Evolutionary conservation across 2,797 vertebrate genomes (phyloP).

Genomic region (Poeciliopsis gracilis): DNA sequence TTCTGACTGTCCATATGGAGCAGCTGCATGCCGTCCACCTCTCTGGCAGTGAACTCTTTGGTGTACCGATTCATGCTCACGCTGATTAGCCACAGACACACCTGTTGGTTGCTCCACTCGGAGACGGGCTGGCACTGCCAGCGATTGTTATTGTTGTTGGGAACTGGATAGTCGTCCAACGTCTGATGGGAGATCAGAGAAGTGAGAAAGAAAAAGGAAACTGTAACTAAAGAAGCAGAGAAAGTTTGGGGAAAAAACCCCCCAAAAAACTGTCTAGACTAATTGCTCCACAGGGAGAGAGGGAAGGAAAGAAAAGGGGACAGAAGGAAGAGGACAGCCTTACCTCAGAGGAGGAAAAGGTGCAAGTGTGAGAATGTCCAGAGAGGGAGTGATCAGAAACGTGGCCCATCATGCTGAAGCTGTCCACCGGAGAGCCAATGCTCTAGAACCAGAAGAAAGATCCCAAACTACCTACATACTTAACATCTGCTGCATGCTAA

Average conservation of each 20-base stretch:
- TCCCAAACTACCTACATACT: slow-evolving; percentile 31
- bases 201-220: slow-evolving; percentile 6
- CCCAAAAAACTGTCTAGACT: background rate
- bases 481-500: slow-evolving; percentile 13
- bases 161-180: slow-evolving; percentile 81
- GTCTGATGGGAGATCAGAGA: slow-evolving; percentile 70
- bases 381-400: slow-evolving; percentile 86
- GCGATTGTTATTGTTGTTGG: slow-evolving; percentile 83
- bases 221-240: slow-evolving; percentile 15
- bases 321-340: slow-evolving; percentile 67
- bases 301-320: slow-evolving; percentile 61
- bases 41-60: slow-evolving; percentile 81
- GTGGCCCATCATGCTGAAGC: slow-evolving; percentile 86
- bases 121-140: slow-evolving; percentile 85
- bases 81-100: slow-evolving; percentile 86
- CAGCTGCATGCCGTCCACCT: slow-evolving; percentile 84
- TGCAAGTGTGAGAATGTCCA: slow-evolving; percentile 87
- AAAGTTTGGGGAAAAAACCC: background rate
- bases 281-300: background rate
- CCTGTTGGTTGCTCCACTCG: slow-evolving; percentile 89
- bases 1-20: slow-evolving; percentile 86
- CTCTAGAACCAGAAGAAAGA: slow-evolving; percentile 83
- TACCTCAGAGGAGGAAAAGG: slow-evolving; percentile 93
- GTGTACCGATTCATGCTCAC: slow-evolving; percentile 89
- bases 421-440: slow-evolving; percentile 84